phyloP scores from a whole-genome alignment of 1,140 invertebrate genomes.

The Drosophila burlai region DNA sequence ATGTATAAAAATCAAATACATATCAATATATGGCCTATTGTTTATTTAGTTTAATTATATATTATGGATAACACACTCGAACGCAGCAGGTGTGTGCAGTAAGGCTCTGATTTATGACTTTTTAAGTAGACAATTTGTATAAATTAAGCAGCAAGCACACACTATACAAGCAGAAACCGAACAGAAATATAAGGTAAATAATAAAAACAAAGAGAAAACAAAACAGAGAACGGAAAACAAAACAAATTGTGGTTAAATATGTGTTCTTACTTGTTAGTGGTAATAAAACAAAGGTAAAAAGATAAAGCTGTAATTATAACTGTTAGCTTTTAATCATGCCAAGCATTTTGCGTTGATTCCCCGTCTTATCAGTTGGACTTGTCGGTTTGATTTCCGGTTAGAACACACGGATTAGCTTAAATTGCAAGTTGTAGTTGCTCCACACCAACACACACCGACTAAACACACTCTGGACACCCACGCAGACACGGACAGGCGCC shows the following conservation, averaged over 20 bases:
- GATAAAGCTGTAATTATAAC: slow-evolving; percentile 54
- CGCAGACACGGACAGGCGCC: slow-evolving; percentile 1
- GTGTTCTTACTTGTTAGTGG: slow-evolving; percentile 84
- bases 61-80: slow-evolving; percentile 46
- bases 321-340: slow-evolving; percentile 80
- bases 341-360: slow-evolving; percentile 73
- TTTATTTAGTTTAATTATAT: slow-evolving; percentile 82
- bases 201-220: slow-evolving; percentile 11
- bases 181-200: slow-evolving; percentile 21
- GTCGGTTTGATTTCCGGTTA: slow-evolving; percentile 32
- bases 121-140: slow-evolving; percentile 81
- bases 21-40: slow-evolving; percentile 85
- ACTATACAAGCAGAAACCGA: slow-evolving; percentile 41
- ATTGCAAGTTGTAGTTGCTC: slow-evolving; percentile 34
- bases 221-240: slow-evolving; percentile 56
- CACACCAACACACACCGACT: slow-evolving; percentile 9
- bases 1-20: slow-evolving; percentile 85
- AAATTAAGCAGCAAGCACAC: slow-evolving; percentile 63
- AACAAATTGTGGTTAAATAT: slow-evolving; percentile 84
- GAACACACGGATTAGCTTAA: slow-evolving; percentile 42
- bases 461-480: slow-evolving; percentile 22
- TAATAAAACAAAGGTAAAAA: slow-evolving; percentile 73
- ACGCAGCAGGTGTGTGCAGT: slow-evolving; percentile 56
- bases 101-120: slow-evolving; percentile 81
- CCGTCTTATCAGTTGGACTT: slow-evolving; percentile 23